These are phyloP conservation scores for Myotis myotis DNA, from an alignment of 2,797 vertebrate genomes.

Conservation along the genomic window DNA sequence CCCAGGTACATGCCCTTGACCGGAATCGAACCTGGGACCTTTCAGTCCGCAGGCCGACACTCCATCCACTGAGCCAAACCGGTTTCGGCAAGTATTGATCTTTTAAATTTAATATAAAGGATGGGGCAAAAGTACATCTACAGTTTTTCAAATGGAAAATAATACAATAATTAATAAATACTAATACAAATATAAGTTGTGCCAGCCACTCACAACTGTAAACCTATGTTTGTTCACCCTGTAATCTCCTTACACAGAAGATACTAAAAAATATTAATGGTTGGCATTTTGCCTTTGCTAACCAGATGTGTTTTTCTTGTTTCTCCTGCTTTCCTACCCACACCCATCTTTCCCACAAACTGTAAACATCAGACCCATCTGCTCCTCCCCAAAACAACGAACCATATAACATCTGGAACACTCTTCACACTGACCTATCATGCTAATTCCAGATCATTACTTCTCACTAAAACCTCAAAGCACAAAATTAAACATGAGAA, in stretches of 20 bases:
- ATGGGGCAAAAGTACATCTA: neutral
- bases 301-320: neutral
- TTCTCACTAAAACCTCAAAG: neutral
- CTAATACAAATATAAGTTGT: neutral
- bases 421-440: neutral
- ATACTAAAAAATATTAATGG: neutral
- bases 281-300: neutral
- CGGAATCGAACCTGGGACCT: too few species aligned
- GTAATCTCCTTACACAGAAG: neutral
- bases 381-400: neutral
- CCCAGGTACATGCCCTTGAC: too few species aligned
- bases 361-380: neutral
- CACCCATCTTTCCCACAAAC: neutral
- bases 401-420: neutral
- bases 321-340: neutral
- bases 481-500: neutral
- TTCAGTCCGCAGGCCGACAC: too few species aligned
- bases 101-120: neutral
- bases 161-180: neutral
- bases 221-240: neutral
- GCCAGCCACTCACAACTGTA: neutral
- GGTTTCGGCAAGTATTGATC: neutral
- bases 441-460: neutral
- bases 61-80: too few species aligned
- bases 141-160: neutral